A percentile compares a stretch with the other conserved stretches of the same genome.
Conservation (phyloP, 2,888 invertebrate species). For the Lycia hirtaria region DNA sequence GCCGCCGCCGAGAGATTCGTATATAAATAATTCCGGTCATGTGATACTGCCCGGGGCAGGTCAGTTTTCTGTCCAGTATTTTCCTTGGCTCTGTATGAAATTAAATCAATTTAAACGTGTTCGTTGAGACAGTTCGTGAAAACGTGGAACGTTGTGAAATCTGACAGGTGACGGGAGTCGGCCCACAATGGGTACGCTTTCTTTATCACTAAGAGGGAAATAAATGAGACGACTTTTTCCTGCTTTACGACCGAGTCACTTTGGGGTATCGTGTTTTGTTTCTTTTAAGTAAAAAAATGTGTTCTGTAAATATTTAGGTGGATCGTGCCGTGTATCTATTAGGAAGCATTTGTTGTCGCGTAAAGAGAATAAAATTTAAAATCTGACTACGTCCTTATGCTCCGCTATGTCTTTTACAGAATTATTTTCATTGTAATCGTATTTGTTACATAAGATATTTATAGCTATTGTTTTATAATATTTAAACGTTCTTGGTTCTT, state of each 20-base stretch:
- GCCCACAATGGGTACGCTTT: slow-evolving; percentile 63
- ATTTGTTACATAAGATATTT: too few relatives aligned
- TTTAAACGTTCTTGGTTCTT: too few relatives aligned
- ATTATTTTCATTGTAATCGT: too few relatives aligned
- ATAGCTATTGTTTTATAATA: too few relatives aligned
- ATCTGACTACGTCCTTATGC: too few relatives aligned
- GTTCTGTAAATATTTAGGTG: slow-evolving; percentile 44
- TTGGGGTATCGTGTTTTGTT: slow-evolving; percentile 60
- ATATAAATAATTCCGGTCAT: slow-evolving; percentile 49
- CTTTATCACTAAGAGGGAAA: slow-evolving; percentile 75
- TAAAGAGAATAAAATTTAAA: neutral
- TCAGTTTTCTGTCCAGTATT: slow-evolving; percentile 40
- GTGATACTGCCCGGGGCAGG: slow-evolving; percentile 38
- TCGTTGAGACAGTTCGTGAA: slow-evolving; percentile 40
- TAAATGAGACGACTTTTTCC: slow-evolving; percentile 75
- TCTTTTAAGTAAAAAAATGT: slow-evolving; percentile 53
- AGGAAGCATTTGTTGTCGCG: neutral
- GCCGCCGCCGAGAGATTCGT: slow-evolving; percentile 26
- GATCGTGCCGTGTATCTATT: slow-evolving; percentile 34
- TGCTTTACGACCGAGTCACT: slow-evolving; percentile 62
- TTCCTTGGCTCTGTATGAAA: slow-evolving; percentile 46
- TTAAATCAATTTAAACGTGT: slow-evolving; percentile 60
- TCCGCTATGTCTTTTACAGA: too few relatives aligned
- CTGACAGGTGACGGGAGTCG: slow-evolving; percentile 72
- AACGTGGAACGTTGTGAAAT: slow-evolving; percentile 59